Conservation (phyloP, 2,113 vertebrate species). For the Myocastor coypus region DNA sequence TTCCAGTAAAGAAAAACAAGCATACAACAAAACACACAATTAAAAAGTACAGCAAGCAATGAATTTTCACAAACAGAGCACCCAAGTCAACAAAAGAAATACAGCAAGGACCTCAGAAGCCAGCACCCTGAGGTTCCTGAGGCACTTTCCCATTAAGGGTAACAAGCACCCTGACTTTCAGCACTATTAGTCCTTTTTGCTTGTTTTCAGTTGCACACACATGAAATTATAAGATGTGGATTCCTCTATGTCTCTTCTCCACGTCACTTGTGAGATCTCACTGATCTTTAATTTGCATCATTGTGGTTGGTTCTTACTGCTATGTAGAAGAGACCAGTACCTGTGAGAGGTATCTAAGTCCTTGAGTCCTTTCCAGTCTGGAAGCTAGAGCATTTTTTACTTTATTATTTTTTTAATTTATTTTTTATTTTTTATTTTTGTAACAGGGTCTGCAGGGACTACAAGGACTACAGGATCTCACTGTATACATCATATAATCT, state of each 20-base stretch:
- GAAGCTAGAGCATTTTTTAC: background rate
- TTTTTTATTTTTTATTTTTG: background rate
- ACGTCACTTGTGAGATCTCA: background rate
- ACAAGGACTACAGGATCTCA: too few species aligned
- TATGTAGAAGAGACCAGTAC: background rate
- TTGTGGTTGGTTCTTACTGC: background rate
- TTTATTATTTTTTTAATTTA: too few species aligned
- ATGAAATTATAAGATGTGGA: background rate
- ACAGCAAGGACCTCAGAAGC: background rate
- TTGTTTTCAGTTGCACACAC: background rate
- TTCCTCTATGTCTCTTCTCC: background rate
- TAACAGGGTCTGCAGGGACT: too few species aligned
- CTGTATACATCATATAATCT: too few species aligned
- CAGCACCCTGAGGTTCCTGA: background rate
- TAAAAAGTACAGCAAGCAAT: background rate
- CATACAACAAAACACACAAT: background rate
- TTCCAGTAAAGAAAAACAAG: conserved; percentile 8
- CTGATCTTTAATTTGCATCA: background rate
- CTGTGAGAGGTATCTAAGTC: background rate
- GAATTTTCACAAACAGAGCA: background rate
- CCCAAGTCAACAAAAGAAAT: background rate
- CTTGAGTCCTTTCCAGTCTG: background rate
- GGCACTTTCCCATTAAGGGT: fast-evolving
- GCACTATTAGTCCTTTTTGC: background rate
- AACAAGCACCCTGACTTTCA: background rate